Conservation (phyloP, 2,113 vertebrate genomes). For the Myrmophylax atrothorax region DNA sequence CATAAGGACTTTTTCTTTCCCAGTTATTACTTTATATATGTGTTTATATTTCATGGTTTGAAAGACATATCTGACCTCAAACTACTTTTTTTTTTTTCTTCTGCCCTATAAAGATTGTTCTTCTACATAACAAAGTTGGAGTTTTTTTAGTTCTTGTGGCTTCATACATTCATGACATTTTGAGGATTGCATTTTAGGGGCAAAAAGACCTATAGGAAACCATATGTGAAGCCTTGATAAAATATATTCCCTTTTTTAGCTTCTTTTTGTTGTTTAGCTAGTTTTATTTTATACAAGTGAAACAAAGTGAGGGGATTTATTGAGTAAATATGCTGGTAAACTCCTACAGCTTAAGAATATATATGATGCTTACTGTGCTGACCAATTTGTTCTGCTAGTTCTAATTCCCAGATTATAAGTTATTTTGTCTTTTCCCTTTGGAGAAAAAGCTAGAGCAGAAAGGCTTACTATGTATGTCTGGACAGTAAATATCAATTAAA, state of each 20-base stretch:
- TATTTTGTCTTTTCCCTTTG: constrained; percentile 7
- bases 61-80: neutral
- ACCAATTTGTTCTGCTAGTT: constrained; percentile 26
- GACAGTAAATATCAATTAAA: constrained; percentile 56
- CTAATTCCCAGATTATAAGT: neutral
- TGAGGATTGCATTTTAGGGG: neutral
- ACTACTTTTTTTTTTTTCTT: neutral
- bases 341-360: neutral
- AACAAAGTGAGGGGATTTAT: neutral
- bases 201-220: neutral
- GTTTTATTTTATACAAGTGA: neutral
- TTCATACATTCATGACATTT: neutral
- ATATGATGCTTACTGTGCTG: constrained; percentile 42
- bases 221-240: neutral
- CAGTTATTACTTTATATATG: neutral
- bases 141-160: neutral
- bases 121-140: neutral
- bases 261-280: neutral
- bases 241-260: neutral
- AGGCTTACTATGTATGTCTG: neutral
- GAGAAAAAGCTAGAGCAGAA: neutral
- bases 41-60: neutral
- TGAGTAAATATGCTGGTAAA: constrained; percentile 28
- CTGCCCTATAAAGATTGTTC: neutral
- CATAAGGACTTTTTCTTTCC: neutral